Percentiles rank a stretch among this genome's conserved stretches.
Conservation (phyloP, 1,140 invertebrate species). For the Hypsibius dujardini region DNA sequence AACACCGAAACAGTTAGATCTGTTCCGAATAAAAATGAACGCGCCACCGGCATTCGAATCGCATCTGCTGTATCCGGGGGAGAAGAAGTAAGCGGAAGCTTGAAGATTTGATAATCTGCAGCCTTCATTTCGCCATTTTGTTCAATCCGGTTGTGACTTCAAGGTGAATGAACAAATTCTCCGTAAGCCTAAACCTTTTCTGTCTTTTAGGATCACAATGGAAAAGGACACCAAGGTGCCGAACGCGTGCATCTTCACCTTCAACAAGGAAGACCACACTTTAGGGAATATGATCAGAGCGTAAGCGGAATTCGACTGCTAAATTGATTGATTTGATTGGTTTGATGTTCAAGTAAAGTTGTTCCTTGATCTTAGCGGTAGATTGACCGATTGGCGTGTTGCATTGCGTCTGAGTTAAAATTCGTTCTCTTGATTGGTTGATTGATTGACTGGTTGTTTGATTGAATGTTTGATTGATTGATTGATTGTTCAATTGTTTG, state of each 20-base stretch:
- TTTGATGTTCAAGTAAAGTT: no score
- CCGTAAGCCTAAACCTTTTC: background rate
- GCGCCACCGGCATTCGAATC: conserved; percentile 96
- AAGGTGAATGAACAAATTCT: no score
- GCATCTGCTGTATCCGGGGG: conserved; percentile 89
- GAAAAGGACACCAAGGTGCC: conserved; percentile 98
- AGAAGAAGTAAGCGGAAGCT: conserved; percentile 72
- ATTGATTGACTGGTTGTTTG: no score
- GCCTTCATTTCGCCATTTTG: background rate
- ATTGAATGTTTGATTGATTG: no score
- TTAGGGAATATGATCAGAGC: conserved; percentile 95
- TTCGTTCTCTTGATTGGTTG: no score
- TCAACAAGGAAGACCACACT: conserved; percentile 99
- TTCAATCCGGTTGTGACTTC: no score
- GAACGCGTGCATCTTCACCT: conserved; percentile 95
- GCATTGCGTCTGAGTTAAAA: no score
- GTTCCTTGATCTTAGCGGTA: no score
- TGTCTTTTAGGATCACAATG: conserved; percentile 62
- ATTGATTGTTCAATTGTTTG: no score
- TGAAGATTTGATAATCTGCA: conserved; percentile 1
- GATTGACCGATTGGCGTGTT: no score
- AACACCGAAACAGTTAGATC: background rate
- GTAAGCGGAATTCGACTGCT: conserved; percentile 42
- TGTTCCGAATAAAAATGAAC: conserved; percentile 55
- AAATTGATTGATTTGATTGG: no score